These are phyloP conservation scores for Spilarctia lutea DNA, from an alignment of 2,888 invertebrate genomes.

Conservation along the genomic window DNA sequence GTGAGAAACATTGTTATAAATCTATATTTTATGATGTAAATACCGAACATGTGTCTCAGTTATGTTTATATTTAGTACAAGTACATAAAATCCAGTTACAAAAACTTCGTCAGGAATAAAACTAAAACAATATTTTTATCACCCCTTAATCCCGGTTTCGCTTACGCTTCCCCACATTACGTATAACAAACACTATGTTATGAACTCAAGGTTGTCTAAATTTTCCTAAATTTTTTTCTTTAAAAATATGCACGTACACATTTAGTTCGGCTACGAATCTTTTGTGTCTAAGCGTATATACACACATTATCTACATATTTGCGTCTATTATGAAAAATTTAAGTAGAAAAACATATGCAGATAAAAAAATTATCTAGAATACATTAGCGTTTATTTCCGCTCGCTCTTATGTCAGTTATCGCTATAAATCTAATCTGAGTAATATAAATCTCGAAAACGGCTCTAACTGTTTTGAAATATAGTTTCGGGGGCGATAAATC, in stretches of 20 bases:
- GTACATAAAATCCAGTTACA: too few species aligned
- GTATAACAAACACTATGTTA: not conserved
- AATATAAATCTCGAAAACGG: too few species aligned
- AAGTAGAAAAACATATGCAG: not conserved
- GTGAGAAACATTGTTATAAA: not conserved
- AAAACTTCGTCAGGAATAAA: not conserved
- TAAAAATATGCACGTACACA: not conserved
- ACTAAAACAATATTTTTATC: too few species aligned
- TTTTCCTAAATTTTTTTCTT: not conserved
- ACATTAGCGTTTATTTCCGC: too few species aligned
- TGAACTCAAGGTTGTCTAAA: not conserved
- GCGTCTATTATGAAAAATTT: not conserved
- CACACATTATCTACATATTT: not conserved
- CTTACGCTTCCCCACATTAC: too few species aligned
- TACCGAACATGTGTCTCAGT: not conserved
- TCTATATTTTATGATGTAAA: not conserved
- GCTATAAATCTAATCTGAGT: too few species aligned
- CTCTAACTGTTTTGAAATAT: too few species aligned
- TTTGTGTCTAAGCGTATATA: not conserved
- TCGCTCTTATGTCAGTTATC: too few species aligned
- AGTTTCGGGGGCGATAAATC: too few species aligned
- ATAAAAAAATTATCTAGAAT: not conserved
- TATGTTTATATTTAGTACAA: not conserved
- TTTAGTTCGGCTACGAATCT: constrained; percentile 1
- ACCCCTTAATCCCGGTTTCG: too few species aligned